Evolutionary conservation across 1,140 invertebrate species (phyloP).

Genomic region (Maniola jurtina): DNA sequence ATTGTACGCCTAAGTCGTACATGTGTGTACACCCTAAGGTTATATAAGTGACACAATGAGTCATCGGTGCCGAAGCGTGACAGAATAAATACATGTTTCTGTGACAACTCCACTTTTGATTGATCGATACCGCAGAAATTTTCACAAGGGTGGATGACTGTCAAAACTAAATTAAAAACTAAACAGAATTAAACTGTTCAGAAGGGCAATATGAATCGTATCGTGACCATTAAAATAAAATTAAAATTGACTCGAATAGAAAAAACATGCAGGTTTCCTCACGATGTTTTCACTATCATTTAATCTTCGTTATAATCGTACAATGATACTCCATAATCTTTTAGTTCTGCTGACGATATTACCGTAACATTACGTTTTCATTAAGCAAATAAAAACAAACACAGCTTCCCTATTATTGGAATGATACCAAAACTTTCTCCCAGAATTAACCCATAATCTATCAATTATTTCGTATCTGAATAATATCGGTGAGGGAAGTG

Average conservation of each 20-base stretch:
- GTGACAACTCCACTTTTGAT: constrained; percentile 54
- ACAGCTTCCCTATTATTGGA: neutral
- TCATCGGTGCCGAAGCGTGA: constrained; percentile 46
- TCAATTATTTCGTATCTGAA: constrained; percentile 46
- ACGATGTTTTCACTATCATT: too few species aligned
- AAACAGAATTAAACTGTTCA: neutral
- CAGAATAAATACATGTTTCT: constrained; percentile 49
- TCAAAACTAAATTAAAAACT: constrained; percentile 13
- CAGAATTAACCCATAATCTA: constrained; percentile 28
- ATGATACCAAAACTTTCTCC: constrained; percentile 20
- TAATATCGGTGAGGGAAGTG: constrained; percentile 58
- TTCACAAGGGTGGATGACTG: constrained; percentile 24
- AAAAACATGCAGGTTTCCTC: too few species aligned
- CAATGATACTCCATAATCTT: too few species aligned
- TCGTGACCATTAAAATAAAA: neutral
- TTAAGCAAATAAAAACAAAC: constrained; percentile 14
- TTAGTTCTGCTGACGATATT: neutral
- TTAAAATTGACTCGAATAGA: too few species aligned
- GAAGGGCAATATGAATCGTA: neutral
- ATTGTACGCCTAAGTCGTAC: neutral
- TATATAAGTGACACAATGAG: constrained; percentile 48
- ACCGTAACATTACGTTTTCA: constrained; percentile 1
- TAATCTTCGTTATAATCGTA: too few species aligned
- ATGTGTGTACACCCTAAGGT: constrained; percentile 17
- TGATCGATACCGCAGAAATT: constrained; percentile 55